phyloP scores from a whole-genome alignment of 2,797 vertebrate genomes.

The Falco naumanni region DNA sequence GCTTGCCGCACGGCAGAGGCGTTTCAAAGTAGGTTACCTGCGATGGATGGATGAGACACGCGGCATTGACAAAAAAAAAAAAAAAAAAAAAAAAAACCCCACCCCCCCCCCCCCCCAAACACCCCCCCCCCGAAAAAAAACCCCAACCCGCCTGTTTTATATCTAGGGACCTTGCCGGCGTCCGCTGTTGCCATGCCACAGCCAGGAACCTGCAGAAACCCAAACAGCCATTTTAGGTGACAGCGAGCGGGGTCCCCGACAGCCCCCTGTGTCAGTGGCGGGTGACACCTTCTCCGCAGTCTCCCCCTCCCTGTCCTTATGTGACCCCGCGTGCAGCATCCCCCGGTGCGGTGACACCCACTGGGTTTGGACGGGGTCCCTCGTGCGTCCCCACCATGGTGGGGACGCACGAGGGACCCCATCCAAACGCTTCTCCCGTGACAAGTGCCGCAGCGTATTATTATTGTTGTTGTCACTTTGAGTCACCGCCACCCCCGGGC shows the following conservation, averaged over 20 bases:
- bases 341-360: neutral
- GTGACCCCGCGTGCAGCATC: neutral
- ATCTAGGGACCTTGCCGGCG: neutral
- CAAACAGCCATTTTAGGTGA: constrained; percentile 39
- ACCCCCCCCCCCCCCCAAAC: too few species aligned
- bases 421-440: neutral
- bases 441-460: constrained; percentile 25
- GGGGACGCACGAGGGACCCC: constrained; percentile 1
- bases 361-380: neutral
- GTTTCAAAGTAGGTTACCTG: constrained; percentile 29
- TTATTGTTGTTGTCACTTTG: constrained; percentile 43
- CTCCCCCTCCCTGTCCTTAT: neutral
- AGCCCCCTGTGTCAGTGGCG: neutral
- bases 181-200: neutral
- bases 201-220: neutral
- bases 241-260: neutral
- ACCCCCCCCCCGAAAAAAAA: too few species aligned
- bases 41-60: constrained; percentile 17
- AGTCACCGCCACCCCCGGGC: constrained; percentile 14
- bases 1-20: constrained; percentile 1
- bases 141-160: neutral
- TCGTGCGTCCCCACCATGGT: neutral
- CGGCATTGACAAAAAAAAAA: neutral
- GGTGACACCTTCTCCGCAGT: neutral
- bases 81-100: neutral